These are phyloP conservation scores for Blennius ocellaris DNA, from an alignment of 2,113 vertebrate species.

Conservation along the genomic window DNA sequence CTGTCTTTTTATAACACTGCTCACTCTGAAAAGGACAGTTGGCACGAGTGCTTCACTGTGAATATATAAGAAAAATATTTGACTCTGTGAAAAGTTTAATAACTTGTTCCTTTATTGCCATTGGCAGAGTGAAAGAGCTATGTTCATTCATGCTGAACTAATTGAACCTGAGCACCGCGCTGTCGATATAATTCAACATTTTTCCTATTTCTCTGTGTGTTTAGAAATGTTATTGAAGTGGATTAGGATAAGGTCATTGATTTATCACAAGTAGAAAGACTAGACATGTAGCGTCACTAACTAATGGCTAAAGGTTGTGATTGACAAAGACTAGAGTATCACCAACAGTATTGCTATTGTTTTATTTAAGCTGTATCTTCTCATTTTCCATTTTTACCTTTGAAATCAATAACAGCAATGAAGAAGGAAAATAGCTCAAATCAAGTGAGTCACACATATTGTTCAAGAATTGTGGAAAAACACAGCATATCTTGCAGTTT, in stretches of 20 bases:
- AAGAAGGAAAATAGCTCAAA: too few species aligned
- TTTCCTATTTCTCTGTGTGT: background rate
- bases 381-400: too few species aligned
- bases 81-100: slow-evolving; percentile 8
- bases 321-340: too few species aligned
- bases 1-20: slow-evolving; percentile 28
- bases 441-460: too few species aligned
- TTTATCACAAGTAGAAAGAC: too few species aligned
- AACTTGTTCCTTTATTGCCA: background rate
- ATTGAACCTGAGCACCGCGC: background rate
- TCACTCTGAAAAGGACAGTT: slow-evolving; percentile 15
- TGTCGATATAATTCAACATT: background rate
- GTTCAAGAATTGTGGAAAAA: too few species aligned
- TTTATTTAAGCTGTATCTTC: too few species aligned
- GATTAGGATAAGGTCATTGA: background rate
- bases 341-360: too few species aligned
- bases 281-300: too few species aligned
- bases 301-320: too few species aligned
- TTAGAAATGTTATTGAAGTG: background rate
- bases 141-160: background rate
- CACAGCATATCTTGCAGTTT: too few species aligned
- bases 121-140: background rate
- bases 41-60: background rate
- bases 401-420: too few species aligned
- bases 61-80: slow-evolving; percentile 18